Conservation (phyloP, 2,797 vertebrate species). For the Malurus splendens region DNA sequence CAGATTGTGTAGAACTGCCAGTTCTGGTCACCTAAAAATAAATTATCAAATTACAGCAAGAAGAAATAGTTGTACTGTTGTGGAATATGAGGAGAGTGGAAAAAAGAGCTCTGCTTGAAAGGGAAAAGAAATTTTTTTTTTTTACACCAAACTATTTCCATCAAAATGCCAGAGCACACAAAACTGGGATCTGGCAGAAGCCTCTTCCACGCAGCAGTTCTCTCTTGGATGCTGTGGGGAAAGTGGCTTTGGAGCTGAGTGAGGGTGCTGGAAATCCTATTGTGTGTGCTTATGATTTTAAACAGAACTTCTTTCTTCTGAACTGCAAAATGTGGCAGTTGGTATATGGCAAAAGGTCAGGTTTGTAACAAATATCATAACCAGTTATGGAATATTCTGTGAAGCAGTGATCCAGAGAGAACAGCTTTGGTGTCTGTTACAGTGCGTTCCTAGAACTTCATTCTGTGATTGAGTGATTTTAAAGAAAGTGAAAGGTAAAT, state of each 20-base stretch:
- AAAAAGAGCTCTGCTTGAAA: constrained; percentile 7
- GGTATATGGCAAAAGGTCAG: neutral
- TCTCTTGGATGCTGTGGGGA: neutral
- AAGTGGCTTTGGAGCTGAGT: neutral
- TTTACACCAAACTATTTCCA: constrained; percentile 4
- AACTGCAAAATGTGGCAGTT: neutral
- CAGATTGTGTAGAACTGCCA: constrained; percentile 15
- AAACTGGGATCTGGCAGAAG: constrained; percentile 22
- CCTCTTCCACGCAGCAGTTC: neutral
- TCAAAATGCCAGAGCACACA: neutral
- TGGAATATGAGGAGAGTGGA: neutral
- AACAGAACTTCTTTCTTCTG: neutral
- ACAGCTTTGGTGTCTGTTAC: neutral
- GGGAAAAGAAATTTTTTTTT: neutral
- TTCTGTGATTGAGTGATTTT: neutral
- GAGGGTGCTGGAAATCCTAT: constrained; percentile 17
- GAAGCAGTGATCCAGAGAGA: neutral
- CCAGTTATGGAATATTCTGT: neutral
- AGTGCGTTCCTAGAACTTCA: neutral
- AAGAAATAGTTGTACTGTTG: neutral
- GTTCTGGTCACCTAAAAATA: constrained; percentile 38
- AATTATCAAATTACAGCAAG: neutral
- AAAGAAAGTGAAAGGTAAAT: constrained; percentile 9
- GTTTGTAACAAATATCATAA: neutral
- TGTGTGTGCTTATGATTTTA: neutral